Percentiles rank a stretch among this genome's conserved stretches.
These are phyloP conservation scores for Potamilus streckersoni DNA, from an alignment of 1,140 invertebrate species.

Conservation along the genomic window DNA sequence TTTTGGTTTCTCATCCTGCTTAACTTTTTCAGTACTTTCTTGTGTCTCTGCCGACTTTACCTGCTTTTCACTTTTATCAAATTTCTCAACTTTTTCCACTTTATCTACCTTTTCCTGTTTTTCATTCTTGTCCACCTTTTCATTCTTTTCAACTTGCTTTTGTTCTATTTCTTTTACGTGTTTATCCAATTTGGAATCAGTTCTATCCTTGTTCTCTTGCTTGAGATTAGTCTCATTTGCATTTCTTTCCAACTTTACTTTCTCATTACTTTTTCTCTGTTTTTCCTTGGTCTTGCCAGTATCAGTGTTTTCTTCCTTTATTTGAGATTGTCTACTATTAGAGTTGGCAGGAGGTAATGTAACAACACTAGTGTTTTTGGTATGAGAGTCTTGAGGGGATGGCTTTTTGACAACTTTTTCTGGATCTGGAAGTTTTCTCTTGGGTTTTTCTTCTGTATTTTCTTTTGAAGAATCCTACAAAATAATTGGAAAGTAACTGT, in stretches of 20 bases:
- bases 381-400: background rate
- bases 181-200: conserved; percentile 9
- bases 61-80: conserved; percentile 29
- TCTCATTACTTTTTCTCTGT: conserved; percentile 9
- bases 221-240: conserved; percentile 25
- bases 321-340: background rate
- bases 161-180: conserved; percentile 29
- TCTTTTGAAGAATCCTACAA: conserved; percentile 35
- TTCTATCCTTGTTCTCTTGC: conserved; percentile 14
- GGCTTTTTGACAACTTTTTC: conserved; percentile 22
- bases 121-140: conserved; percentile 6
- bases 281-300: conserved; percentile 14
- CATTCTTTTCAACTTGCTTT: background rate
- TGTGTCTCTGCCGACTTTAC: conserved; percentile 10
- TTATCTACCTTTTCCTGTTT: conserved; percentile 39
- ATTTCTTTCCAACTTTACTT: conserved; percentile 5
- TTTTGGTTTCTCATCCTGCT: conserved; percentile 33
- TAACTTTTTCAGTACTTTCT: conserved; percentile 21
- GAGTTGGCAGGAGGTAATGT: background rate
- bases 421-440: conserved; percentile 40
- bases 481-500: background rate
- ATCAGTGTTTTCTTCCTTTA: conserved; percentile 7
- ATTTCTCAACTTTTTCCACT: conserved; percentile 22
- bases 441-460: conserved; percentile 38
- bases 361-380: conserved; percentile 4